Percentiles rank a stretch among this genome's conserved stretches.
Conservation (phyloP, 2,113 vertebrate genomes). For the Xenopus laevis region DNA sequence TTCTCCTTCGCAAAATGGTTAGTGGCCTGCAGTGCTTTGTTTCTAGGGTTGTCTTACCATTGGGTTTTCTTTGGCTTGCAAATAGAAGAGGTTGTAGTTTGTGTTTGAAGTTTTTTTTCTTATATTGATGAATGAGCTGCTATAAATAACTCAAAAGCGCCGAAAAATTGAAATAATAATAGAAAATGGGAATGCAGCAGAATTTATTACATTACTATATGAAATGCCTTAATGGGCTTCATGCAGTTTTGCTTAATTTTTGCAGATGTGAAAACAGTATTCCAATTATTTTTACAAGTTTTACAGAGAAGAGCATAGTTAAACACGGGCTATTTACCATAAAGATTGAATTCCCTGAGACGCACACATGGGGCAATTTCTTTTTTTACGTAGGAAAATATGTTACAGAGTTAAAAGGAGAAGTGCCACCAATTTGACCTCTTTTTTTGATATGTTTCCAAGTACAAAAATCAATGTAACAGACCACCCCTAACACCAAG, state of each 20-base stretch:
- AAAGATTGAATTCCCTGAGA: slow-evolving; percentile 21
- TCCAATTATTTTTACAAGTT: slow-evolving; percentile 66
- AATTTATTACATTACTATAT: slow-evolving; percentile 58
- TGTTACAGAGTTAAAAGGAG: slow-evolving; percentile 14
- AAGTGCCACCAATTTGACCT: slow-evolving; percentile 21
- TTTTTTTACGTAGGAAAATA: slow-evolving; percentile 21
- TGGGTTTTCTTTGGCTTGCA: slow-evolving; percentile 68
- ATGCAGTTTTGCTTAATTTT: slow-evolving; percentile 66
- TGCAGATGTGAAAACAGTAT: slow-evolving; percentile 74
- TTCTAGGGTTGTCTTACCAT: slow-evolving; percentile 61
- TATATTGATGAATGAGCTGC: slow-evolving; percentile 70
- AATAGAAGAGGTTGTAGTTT: slow-evolving; percentile 63
- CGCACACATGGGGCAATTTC: slow-evolving; percentile 8
- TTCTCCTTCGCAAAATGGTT: slow-evolving; percentile 52
- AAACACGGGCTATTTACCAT: slow-evolving; percentile 48
- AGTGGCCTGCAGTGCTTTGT: slow-evolving; percentile 58
- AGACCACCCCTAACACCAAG: slow-evolving; percentile 31
- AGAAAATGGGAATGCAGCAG: slow-evolving; percentile 59
- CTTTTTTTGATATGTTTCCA: slow-evolving; percentile 18
- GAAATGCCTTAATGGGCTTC: slow-evolving; percentile 65
- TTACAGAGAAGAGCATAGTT: slow-evolving; percentile 62
- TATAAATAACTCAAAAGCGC: slow-evolving; percentile 72
- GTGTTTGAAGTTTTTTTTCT: slow-evolving; percentile 70
- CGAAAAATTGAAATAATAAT: slow-evolving; percentile 57
- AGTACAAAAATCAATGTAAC: background rate